Evolutionary conservation across 2,888 invertebrate species (phyloP), one percentile per base, ranked within the genome.

Genomic region (Lasius platythorax): DNA sequence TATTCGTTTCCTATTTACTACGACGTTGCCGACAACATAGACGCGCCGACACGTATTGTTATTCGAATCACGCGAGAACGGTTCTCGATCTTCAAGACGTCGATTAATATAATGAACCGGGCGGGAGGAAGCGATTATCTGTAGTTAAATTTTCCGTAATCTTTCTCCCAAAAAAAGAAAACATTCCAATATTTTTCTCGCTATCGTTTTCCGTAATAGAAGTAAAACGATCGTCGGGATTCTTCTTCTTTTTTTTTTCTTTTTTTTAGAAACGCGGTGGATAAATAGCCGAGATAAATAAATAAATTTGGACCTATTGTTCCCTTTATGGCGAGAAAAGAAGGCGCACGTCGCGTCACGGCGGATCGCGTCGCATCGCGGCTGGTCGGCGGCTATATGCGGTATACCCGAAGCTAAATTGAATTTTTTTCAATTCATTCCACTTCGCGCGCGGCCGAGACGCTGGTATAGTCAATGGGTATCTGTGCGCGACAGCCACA

Each of bases 381-480:
- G 12, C n/a, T 28, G 12, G 66, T 64, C 66, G 79, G 61, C 46
- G 79, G 70, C 79, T 61, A 82, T 46, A 46, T 58, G 82, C 78
- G 86, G 89, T 87, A 82, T 85, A 87, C 70, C 86, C 72, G 85
- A 75, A 81, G 91, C 88, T 88, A 91, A 92, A 92, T 92, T 92
- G 90, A 91, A 92, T 92, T 92, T 89, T 91, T 91, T 89, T 91
- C 91, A 91, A 91, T 92, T 91, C 91, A 88, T 91, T 91, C 88
- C 88, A 88, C 89, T 89, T 87, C 85, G 87, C 87, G 83, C 87
- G 79, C 88, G 83, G 84, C 85, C 86, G 87, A 88, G 90, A 85
- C 87, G 87, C 85, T 87, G 85, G 84, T 61, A 33, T 50, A 87
- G 88, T 89, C 91, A 88, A 92, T 92, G 90, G 88, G 90, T 87